Evolutionary conservation across 1,140 invertebrate genomes (phyloP), one percentile per base, ranked within the genome.

Genomic region (Olivierus martensii): DNA sequence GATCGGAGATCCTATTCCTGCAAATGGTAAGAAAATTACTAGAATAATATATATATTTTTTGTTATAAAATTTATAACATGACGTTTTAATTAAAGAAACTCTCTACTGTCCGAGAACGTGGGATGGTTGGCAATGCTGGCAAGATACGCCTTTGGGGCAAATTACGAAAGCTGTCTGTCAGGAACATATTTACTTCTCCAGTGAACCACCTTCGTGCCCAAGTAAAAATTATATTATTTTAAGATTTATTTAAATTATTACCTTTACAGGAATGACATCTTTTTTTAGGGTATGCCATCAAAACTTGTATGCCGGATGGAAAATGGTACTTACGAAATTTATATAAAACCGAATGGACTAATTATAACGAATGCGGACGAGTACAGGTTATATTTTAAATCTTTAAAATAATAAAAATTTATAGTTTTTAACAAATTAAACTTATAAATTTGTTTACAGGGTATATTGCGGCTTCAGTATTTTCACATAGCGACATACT

Each of bases 111-210:
- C 70, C 69, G 4, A 48, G 63, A 17, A 71, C 68, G 0, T 74
- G 72, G 72, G 72, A 73, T 56, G 71, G 71, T 6, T 73, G 71
- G 71, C 62, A 65, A 35, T 74, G 72, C 52, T 73, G 69, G 65
- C 15, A 43, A 3, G 47, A 61, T n/a, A 60, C 63, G 17, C 55
- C 49, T 11, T 60, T 59, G 18, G 58, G 56, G 17, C 47, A 52
- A 46, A 49, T 57, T 14, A 56, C 62, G 1, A 36, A 60, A 19
- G 48, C 42, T 7, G 36, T 51, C 18, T 73, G 71, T 54, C 69
- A 69, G 10, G 41, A 52, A 11, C 71, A 69, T 59, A 69, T 72
- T 43, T 68, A 67, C 48, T 67, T 64, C 28, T 47, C 57, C 9
- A 59, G 58, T 3, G 58, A 63, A 15, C 58, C 61, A 10, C 62